Evolutionary conservation across 2,797 vertebrate genomes (phyloP).

Genomic region (Telmatherina bonti): DNA sequence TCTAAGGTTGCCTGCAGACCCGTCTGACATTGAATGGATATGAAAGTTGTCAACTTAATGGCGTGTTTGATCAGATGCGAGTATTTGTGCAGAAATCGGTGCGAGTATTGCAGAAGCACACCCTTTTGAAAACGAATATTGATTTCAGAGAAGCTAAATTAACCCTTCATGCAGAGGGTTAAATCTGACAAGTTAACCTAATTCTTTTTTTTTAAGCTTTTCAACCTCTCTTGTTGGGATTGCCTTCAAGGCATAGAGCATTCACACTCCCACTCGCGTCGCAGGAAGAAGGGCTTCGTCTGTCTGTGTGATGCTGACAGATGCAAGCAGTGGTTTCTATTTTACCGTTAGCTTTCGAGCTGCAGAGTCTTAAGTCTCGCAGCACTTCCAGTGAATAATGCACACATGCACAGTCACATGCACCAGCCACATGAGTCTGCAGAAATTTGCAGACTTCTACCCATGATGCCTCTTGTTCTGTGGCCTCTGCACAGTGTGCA

Average conservation of each 20-base stretch:
- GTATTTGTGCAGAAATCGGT: constrained; percentile 64
- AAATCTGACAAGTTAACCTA: constrained; percentile 45
- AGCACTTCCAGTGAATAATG: constrained; percentile 53
- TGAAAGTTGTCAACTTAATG: constrained; percentile 64
- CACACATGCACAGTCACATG: constrained; percentile 34
- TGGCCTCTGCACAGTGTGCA: constrained; percentile 12
- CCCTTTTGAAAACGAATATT: constrained; percentile 23
- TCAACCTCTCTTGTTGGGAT: constrained; percentile 28
- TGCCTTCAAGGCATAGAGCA: constrained; percentile 47
- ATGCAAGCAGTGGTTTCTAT: constrained; percentile 53
- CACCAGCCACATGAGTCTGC: constrained; percentile 26
- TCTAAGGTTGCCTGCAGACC: constrained; percentile 66
- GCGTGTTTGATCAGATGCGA: constrained; percentile 74
- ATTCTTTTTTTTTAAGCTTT: constrained; percentile 47
- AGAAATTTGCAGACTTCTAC: constrained; percentile 2
- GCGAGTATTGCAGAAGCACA: constrained; percentile 45
- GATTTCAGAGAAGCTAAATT: constrained; percentile 43
- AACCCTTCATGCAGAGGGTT: constrained; percentile 26
- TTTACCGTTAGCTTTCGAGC: constrained; percentile 54
- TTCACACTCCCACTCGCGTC: constrained; percentile 21
- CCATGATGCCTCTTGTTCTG: neutral
- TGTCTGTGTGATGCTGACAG: constrained; percentile 60
- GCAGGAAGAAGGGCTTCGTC: constrained; percentile 30
- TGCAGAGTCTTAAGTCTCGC: constrained; percentile 36
- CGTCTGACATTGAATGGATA: constrained; percentile 54